Base-by-base conservation (phyloP, 2,888 invertebrate genomes). In the Ecliptopera silaceata region DNA sequence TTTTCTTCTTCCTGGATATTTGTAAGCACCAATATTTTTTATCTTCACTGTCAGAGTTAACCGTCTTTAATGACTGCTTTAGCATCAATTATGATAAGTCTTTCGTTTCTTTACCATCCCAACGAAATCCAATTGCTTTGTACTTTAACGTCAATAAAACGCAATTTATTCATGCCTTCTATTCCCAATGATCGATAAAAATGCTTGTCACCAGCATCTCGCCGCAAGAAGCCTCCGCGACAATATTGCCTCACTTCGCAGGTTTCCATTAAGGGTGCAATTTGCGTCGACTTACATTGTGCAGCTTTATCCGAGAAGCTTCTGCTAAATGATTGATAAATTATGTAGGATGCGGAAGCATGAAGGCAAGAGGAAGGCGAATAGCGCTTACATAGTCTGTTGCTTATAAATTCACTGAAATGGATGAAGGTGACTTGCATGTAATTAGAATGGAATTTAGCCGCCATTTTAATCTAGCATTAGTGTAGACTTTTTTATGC, bases 291-390 rank as follows among this genome's bases (percentile, higher is more conserved):
- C 26, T 61, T 48, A 49, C 59, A 41, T 41, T 44, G 41, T 50
- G 59, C 51, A 50, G 43, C 58, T 58, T 54, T 55, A 55, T 53
- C 12, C 26, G 43, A 34, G 43, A 31, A 52, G 58, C 26, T 34
- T 39, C 55, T 71, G 73, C 77, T 77, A 78, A 79, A 78, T 80
- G 77, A 79, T 78, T 80, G 77, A 79, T 84, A 80, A 80, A 80
- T 78, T 79, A 82, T 80, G 78, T 77, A 72, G 74, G 56, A 52
- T 55, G 54, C 32, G 53, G 54, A 59, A 15, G n/a, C 6, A n/a
- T 18, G 4, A 51, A 45, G 20, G 12, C 22, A 48, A 4, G n/a
- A 51, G 48, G 11, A 11, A 6, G 54, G 56, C 47, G 50, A 36
- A 38, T 42, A 26, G 22, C 2, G 41, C 13, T 12, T 22, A 22